Evolutionary conservation across 2,113 vertebrate species (phyloP).

Genomic region (Willisornis vidua): DNA sequence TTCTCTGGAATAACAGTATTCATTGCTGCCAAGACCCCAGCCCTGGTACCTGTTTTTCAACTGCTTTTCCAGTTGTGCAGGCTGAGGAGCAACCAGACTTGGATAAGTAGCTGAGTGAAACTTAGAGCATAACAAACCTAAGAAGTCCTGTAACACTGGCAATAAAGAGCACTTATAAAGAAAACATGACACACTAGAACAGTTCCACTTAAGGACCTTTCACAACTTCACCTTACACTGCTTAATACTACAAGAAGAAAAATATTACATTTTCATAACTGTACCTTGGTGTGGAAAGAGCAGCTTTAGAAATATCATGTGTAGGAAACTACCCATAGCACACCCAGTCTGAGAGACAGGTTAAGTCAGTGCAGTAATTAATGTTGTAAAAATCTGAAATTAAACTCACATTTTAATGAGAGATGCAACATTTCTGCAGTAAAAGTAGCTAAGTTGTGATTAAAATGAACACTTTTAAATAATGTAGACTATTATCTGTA

Average conservation of each 20-base stretch:
- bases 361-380: neutral
- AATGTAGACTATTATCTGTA: neutral
- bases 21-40: neutral
- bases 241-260: neutral
- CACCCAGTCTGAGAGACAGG: neutral
- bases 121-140: accelerated
- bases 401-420: neutral
- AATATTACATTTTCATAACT: accelerated
- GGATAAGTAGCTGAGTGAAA: neutral
- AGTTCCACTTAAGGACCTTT: neutral
- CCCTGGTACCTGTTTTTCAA: neutral
- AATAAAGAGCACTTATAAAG: neutral
- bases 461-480: neutral
- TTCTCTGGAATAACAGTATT: neutral
- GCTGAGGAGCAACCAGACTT: neutral
- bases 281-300: neutral
- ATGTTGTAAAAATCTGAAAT: neutral
- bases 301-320: neutral
- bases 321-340: neutral
- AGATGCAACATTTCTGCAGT: neutral
- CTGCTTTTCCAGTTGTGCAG: neutral
- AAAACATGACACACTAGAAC: neutral
- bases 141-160: neutral
- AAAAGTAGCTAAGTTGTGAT: neutral
- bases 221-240: neutral